Evolutionary conservation across 53 echinoderm and acorn worm species (phyloP).

Genomic region (Astropecten irregularis): DNA sequence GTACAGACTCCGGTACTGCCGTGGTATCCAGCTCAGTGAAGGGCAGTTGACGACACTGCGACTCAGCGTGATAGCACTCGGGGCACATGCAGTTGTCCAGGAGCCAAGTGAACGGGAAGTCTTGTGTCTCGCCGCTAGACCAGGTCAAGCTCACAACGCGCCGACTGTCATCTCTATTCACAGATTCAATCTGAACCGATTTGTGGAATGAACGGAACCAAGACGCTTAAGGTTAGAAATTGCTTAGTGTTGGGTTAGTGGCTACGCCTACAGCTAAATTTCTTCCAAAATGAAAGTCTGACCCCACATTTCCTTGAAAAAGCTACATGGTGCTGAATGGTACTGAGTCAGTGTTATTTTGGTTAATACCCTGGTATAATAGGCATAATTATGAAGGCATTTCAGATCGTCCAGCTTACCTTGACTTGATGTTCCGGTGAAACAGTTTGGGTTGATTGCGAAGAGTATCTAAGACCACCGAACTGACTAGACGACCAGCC

Average conservation of each 20-base stretch:
- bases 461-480: no score
- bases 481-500: no score
- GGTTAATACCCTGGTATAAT: no score
- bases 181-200: constrained; percentile 19
- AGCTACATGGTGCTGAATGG: no score
- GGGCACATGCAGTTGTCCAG: constrained; percentile 75
- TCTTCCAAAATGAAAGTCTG: no score
- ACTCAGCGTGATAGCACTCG: constrained; percentile 66
- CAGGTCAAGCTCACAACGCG: constrained; percentile 21
- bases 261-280: no score
- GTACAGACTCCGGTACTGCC: constrained; percentile 32
- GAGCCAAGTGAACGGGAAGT: constrained; percentile 84
- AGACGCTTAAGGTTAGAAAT: neutral
- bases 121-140: constrained; percentile 8
- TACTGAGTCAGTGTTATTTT: no score
- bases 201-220: neutral
- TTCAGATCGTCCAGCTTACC: neutral
- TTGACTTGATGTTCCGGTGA: neutral
- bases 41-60: constrained; percentile 41
- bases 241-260: neutral
- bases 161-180: neutral
- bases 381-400: neutral
- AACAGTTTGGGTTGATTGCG: neutral
- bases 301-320: no score
- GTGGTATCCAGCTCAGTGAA: constrained; percentile 51